A percentile compares a stretch with the other conserved stretches of the same genome.
Evolutionary conservation across 2,113 vertebrate species (phyloP).

Genomic region (Lepisosteus oculatus): DNA sequence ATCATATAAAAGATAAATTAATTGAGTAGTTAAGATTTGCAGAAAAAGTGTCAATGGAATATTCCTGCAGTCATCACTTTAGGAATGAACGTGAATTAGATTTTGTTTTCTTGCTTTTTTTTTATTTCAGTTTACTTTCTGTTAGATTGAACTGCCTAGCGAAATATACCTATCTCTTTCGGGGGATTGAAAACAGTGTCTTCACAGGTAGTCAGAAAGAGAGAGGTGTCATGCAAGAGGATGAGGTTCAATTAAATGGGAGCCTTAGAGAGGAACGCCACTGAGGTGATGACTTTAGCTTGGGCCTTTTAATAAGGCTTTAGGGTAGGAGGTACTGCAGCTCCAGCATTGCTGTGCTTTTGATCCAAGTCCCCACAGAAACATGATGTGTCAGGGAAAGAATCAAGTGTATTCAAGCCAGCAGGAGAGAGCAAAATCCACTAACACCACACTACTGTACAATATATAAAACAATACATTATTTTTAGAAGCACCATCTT

Average conservation of each 20-base stretch:
- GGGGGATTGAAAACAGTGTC: not conserved
- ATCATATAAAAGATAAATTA: no score
- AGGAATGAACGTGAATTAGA: no score
- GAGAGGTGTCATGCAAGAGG: slow-evolving; percentile 12
- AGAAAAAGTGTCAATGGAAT: no score
- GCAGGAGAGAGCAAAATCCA: not conserved
- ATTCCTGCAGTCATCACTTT: no score
- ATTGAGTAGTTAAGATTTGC: no score
- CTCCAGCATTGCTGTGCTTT: slow-evolving; percentile 18
- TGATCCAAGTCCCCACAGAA: slow-evolving; percentile 1
- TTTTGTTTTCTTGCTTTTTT: no score
- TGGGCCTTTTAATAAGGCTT: slow-evolving; percentile 49
- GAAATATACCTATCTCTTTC: no score
- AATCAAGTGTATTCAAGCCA: not conserved
- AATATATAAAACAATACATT: not conserved
- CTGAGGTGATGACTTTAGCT: slow-evolving; percentile 17
- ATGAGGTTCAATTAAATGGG: slow-evolving; percentile 54
- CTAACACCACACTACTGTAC: not conserved
- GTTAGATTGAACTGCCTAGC: no score
- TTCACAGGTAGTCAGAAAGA: not conserved
- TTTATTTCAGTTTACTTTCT: no score
- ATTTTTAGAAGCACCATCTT: not conserved
- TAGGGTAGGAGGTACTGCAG: slow-evolving; percentile 30
- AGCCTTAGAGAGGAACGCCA: slow-evolving; percentile 29
- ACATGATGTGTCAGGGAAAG: not conserved